Conservation (phyloP, 2,797 vertebrate genomes). For the Sebastes steindachneri region DNA sequence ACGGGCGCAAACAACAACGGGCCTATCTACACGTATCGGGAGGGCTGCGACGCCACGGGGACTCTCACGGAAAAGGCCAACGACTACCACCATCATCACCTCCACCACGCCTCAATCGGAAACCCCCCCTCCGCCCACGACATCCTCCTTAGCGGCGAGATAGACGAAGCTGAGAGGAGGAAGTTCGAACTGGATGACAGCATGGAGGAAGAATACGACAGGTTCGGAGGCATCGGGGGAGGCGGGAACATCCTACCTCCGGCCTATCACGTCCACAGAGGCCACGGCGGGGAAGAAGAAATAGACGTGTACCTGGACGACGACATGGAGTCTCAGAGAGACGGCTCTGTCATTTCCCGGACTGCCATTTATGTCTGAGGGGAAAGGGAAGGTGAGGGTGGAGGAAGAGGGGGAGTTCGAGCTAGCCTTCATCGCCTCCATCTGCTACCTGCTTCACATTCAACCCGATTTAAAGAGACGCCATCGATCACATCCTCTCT, state of each 20-base stretch:
- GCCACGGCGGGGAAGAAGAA: slow-evolving; percentile 48
- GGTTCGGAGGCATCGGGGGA: slow-evolving; percentile 63
- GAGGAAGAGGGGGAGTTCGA: slow-evolving; percentile 19
- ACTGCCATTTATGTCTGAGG: slow-evolving; percentile 89
- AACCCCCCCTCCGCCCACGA: slow-evolving; percentile 67
- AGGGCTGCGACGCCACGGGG: slow-evolving; percentile 81
- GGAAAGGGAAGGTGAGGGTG: background rate
- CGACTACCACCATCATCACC: slow-evolving; percentile 66
- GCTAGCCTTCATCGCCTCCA: slow-evolving; percentile 30
- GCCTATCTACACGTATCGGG: slow-evolving; percentile 83
- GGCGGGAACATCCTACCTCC: slow-evolving; percentile 53
- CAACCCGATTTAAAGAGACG: slow-evolving; percentile 19
- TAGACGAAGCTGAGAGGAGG: slow-evolving; percentile 77
- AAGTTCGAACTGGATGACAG: slow-evolving; percentile 85
- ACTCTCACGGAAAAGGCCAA: slow-evolving; percentile 76
- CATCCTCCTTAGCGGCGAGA: slow-evolving; percentile 76
- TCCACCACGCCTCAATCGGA: slow-evolving; percentile 44
- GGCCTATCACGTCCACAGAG: slow-evolving; percentile 70
- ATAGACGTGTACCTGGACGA: slow-evolving; percentile 78
- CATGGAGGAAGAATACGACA: slow-evolving; percentile 80
- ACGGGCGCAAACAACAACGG: slow-evolving; percentile 78
- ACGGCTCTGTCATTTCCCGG: slow-evolving; percentile 91
- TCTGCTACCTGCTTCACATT: slow-evolving; percentile 54
- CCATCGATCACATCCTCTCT: slow-evolving; percentile 47
- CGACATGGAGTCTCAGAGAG: slow-evolving; percentile 93